Evolutionary conservation across 2,888 invertebrate genomes (phyloP), one percentile per base, ranked within the genome.

Genomic region (Andrena flavipes): DNA sequence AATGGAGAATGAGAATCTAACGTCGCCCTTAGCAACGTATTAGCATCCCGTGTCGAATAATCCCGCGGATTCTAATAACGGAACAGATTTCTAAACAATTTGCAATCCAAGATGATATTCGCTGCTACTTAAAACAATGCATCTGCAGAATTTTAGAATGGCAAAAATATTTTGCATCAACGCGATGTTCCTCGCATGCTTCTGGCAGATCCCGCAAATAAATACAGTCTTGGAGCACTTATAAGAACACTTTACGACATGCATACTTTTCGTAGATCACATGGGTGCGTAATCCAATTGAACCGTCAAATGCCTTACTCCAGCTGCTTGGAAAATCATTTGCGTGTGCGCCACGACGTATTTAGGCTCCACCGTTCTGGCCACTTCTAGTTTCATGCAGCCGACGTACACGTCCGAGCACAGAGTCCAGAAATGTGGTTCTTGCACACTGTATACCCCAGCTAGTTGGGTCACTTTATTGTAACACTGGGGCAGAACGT

Each of bases 401-500:
- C 99, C 99, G 1, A 99, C 97, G 93, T 97, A 98, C 78, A 97
- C 96, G 89, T 99, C 98, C 92, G 98, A 98, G 94, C 99, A 99
- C 82, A 99, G 95, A 16, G 99, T 99, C 99, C 99, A 99, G 94
- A 99, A 99, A 93, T 99, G 99, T 2, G 99, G 99, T 91, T 99
- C 99, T 92, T 99, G 99, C 13, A 99, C 98, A 79, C 98, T 98
- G 93, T 98, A 98, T 23, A 99, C 99, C 4, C 99, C 99, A 10
- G 98, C 98, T 75, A 99, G 94, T 83, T 98, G 97, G 64, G 97
- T 97, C 88, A 98, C 97, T 91, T 97, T 97, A 91, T 98, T 97
- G 94, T 97, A 99, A 92, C 98, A 97, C 91, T 97, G 97, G 0
- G 98, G 97, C 85, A 99, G 94, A 42, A 96, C 95, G 80, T 97